A percentile compares a stretch with the other conserved stretches of the same genome.
These are phyloP conservation scores for Ageneiosus marmoratus DNA, from an alignment of 2,113 vertebrate genomes.

Conservation along the genomic window DNA sequence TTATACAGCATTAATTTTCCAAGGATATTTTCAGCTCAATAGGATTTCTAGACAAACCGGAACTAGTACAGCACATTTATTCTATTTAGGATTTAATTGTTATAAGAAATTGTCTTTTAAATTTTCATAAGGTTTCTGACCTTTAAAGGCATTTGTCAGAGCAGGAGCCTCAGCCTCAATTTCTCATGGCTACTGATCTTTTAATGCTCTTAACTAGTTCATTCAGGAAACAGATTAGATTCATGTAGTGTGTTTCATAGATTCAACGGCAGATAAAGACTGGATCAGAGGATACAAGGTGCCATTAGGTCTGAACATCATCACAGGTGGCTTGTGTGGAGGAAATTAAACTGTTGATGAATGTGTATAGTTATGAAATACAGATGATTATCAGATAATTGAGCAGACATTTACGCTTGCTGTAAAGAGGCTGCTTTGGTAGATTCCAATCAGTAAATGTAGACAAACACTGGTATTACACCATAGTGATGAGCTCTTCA, in stretches of 20 bases:
- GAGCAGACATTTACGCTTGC: not conserved
- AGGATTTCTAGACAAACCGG: not conserved
- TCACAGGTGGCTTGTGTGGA: conserved; percentile 29
- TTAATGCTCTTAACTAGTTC: not conserved
- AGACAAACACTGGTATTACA: conserved; percentile 11
- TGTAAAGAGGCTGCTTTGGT: conserved; percentile 15
- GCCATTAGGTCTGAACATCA: not conserved
- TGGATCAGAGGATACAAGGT: not conserved
- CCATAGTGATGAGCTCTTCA: conserved; percentile 36
- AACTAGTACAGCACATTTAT: not conserved
- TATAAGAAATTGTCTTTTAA: not conserved
- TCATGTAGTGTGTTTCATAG: not conserved
- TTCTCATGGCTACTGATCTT: not conserved
- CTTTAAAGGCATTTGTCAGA: not conserved
- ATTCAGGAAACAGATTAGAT: not conserved
- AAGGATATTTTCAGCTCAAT: not conserved
- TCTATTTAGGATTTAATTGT: not conserved
- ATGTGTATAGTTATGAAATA: conserved; percentile 23
- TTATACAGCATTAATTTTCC: not conserved
- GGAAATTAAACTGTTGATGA: conserved; percentile 10
- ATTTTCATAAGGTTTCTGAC: not conserved
- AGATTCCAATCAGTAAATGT: conserved; percentile 42
- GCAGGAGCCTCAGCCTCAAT: not conserved
- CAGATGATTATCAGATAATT: conserved; percentile 42
- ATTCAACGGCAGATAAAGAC: not conserved